These are phyloP conservation scores for Girardinus metallicus DNA, from an alignment of 2,797 vertebrate species.

Conservation along the genomic window DNA sequence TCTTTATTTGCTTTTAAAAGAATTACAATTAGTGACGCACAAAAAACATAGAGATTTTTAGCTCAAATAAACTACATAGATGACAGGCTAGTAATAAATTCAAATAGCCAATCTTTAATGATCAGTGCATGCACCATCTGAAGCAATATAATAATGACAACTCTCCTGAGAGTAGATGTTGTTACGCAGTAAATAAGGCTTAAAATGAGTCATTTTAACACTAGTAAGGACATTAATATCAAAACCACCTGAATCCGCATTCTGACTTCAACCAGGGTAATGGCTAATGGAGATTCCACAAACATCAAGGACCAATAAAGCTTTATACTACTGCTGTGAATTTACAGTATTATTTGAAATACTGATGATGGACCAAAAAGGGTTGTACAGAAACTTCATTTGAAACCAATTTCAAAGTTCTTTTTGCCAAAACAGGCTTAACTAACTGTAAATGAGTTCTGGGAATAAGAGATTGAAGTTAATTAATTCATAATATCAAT, in stretches of 20 bases:
- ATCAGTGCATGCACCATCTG: neutral
- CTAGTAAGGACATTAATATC: too few species aligned
- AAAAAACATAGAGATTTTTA: neutral
- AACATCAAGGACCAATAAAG: neutral
- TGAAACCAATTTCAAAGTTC: neutral
- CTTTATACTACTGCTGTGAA: neutral
- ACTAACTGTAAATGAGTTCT: neutral
- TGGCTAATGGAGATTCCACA: neutral
- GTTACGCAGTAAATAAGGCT: neutral
- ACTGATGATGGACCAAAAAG: neutral
- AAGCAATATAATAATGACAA: neutral
- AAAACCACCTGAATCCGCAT: neutral
- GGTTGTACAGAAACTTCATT: neutral
- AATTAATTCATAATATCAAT: neutral
- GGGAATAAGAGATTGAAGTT: neutral
- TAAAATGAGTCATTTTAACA: neutral
- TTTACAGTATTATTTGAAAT: neutral
- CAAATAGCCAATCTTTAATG: neutral
- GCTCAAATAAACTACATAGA: neutral
- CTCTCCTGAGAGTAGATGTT: neutral
- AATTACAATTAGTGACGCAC: neutral
- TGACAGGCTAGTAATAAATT: neutral
- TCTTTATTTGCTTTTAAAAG: conserved; percentile 44
- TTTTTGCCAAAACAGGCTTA: neutral
- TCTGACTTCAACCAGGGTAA: neutral